Percentiles rank a stretch among this genome's conserved stretches.
These are phyloP conservation scores for Bathynomus jamesi DNA, from an alignment of 1,140 invertebrate species.

Conservation along the genomic window DNA sequence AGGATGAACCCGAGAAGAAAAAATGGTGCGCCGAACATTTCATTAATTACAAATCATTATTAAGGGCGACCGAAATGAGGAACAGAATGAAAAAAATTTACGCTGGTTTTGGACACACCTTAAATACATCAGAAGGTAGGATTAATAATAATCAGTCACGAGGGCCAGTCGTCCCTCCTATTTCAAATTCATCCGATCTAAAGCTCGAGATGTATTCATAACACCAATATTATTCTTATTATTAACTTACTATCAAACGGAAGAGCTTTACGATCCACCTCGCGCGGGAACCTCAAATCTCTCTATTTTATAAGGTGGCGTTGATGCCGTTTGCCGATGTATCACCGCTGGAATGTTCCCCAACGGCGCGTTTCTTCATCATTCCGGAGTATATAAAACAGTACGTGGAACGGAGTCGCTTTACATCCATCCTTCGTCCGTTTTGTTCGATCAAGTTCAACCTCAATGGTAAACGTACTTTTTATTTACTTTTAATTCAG, in stretches of 20 bases:
- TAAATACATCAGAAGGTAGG: slow-evolving; percentile 60
- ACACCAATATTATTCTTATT: slow-evolving; percentile 12
- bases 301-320: slow-evolving; percentile 53
- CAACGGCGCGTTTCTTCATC: slow-evolving; percentile 80
- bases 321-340: slow-evolving; percentile 64
- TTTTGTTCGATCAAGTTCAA: slow-evolving; percentile 72
- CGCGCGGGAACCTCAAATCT: too few relatives aligned
- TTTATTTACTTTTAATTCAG: too few relatives aligned
- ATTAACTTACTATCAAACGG: not conserved
- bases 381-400: slow-evolving; percentile 73
- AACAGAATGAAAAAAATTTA: slow-evolving; percentile 1
- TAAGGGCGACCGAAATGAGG: slow-evolving; percentile 67
- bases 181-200: too few relatives aligned
- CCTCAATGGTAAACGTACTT: slow-evolving; percentile 90
- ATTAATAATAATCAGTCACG: too few relatives aligned
- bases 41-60: slow-evolving; percentile 77
- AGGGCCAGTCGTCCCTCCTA: too few relatives aligned
- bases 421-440: slow-evolving; percentile 81
- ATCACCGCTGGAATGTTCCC: slow-evolving; percentile 84
- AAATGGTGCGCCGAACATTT: slow-evolving; percentile 83
- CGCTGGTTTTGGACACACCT: slow-evolving; percentile 52
- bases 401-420: slow-evolving; percentile 71
- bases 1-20: slow-evolving; percentile 58
- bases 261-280: slow-evolving; percentile 6
- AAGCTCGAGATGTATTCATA: too few relatives aligned